Percentiles rank a stretch among this genome's conserved stretches.
Evolutionary conservation across 1,140 invertebrate genomes (phyloP).

Genomic region (Platorchestia sp.): DNA sequence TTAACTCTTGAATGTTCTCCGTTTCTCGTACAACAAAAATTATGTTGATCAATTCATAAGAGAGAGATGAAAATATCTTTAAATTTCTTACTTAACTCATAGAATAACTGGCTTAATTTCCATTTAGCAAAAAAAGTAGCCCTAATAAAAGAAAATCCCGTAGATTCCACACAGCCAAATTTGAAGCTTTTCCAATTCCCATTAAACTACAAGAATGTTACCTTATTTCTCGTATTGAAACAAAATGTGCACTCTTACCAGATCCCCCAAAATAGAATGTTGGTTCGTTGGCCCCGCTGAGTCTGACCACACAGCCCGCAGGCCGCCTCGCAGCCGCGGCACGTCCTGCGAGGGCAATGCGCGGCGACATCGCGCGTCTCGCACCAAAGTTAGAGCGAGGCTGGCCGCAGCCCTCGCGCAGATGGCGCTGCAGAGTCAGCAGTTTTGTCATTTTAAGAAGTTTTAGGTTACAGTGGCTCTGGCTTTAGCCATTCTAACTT

Average conservation of each 20-base stretch:
- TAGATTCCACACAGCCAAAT: too few species aligned
- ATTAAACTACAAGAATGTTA: not conserved
- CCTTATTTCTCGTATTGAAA: not conserved
- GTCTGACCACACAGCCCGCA: too few species aligned
- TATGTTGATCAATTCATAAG: too few species aligned
- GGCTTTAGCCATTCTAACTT: not conserved
- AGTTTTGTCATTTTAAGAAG: slow-evolving; percentile 10
- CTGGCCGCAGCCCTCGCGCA: not conserved
- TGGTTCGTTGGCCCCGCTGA: not conserved
- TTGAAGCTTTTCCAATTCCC: not conserved
- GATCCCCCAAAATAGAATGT: not conserved
- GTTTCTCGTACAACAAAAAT: too few species aligned
- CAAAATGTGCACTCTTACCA: too few species aligned
- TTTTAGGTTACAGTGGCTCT: not conserved
- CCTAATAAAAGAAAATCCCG: too few species aligned
- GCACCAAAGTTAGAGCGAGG: not conserved
- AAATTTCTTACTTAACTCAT: too few species aligned
- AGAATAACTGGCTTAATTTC: not conserved
- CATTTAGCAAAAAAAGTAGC: not conserved
- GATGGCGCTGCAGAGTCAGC: not conserved
- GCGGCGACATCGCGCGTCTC: too few species aligned
- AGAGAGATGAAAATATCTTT: too few species aligned
- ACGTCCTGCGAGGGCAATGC: not conserved
- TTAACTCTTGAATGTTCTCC: too few species aligned
- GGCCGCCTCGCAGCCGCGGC: too few species aligned